Conservation (phyloP, 1,140 invertebrate species). For the Antheraea mylitta region DNA sequence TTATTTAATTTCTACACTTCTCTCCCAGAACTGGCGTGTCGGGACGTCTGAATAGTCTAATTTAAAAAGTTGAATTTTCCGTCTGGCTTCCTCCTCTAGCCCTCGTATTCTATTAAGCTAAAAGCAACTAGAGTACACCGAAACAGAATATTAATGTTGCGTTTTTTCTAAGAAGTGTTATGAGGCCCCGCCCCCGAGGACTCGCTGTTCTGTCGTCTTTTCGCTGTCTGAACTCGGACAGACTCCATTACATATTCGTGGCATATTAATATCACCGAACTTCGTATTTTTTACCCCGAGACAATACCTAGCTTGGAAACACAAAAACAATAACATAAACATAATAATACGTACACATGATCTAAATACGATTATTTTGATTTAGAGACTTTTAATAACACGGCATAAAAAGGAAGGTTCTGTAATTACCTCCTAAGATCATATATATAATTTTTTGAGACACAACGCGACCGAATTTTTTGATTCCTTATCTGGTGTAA, state of each 20-base stretch:
- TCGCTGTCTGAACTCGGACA: constrained; percentile 47
- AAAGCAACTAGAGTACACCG: constrained; percentile 18
- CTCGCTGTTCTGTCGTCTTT: constrained; percentile 41
- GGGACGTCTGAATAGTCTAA: constrained; percentile 25
- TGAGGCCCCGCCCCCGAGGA: constrained; percentile 28
- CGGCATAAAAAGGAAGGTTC: too few species aligned
- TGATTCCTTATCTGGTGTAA: too few species aligned
- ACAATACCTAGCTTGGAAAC: too few species aligned
- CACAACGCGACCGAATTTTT: too few species aligned
- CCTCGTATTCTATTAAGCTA: constrained; percentile 23
- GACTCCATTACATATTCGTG: constrained; percentile 58
- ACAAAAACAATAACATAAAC: too few species aligned
- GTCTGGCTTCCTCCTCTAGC: constrained; percentile 20
- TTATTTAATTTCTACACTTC: constrained; percentile 6
- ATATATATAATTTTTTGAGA: too few species aligned
- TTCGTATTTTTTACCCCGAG: neutral
- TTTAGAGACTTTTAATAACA: too few species aligned
- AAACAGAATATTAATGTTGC: constrained; percentile 44
- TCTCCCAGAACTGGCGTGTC: neutral
- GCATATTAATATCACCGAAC: constrained; percentile 15
- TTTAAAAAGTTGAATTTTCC: constrained; percentile 30
- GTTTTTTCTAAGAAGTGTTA: constrained; percentile 47
- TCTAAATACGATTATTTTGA: too few species aligned
- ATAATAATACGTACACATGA: too few species aligned
- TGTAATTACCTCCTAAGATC: too few species aligned